A percentile compares a stretch with the other conserved stretches of the same genome.
Conservation (phyloP, 2,797 vertebrate genomes). For the Anas capensis region DNA sequence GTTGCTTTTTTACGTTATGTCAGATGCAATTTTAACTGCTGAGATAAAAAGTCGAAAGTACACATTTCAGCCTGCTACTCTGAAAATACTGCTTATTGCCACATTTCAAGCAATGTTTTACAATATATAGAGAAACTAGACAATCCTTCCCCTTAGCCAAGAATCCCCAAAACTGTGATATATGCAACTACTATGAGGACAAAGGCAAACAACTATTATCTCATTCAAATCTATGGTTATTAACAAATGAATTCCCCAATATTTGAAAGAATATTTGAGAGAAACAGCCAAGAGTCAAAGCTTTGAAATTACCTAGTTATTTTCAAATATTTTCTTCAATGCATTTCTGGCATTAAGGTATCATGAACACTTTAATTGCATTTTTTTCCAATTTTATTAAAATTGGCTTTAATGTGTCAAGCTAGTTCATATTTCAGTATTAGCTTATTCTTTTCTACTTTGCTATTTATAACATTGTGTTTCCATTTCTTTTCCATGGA, state of each 20-base stretch:
- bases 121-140: background rate
- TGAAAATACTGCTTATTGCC: conserved; percentile 33
- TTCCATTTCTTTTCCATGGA: background rate
- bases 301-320: background rate
- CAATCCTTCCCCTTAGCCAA: background rate
- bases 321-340: background rate
- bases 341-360: background rate
- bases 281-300: background rate
- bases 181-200: background rate
- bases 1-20: background rate
- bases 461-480: background rate
- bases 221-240: background rate
- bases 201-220: background rate
- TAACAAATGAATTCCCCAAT: background rate
- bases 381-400: conserved; percentile 18
- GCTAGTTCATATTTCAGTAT: background rate
- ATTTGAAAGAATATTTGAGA: background rate
- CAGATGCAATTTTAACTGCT: background rate
- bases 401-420: background rate
- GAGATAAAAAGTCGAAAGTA: background rate
- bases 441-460: background rate
- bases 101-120: conserved; percentile 19
- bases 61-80: background rate
- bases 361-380: background rate
- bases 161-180: background rate